Base-by-base conservation (phyloP, 2,113 vertebrate genomes). In the Naja naja region DNA sequence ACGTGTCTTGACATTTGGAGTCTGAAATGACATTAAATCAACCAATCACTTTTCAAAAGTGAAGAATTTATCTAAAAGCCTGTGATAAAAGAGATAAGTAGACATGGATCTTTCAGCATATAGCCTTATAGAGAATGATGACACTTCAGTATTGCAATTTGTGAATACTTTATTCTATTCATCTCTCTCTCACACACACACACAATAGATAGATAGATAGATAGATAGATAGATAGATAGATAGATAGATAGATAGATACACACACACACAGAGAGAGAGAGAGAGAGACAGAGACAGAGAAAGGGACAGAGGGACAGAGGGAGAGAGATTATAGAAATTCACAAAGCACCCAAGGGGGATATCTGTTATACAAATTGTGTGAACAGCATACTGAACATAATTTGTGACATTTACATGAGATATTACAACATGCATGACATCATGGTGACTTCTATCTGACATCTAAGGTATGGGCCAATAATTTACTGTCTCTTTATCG, bases 11-110 rank as follows among this genome's bases (percentile, higher is more conserved):
- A 34, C 18, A 81, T 8, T 39, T 81, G 69, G 69, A 39, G 18
- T 22, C 18, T 39, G 34, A 81, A 39, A 16, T 39, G 16, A 34
- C 64, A 74, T 74, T 74, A 34, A 74, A 74, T 74, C 64, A 74
- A 34, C 18, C 5, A 20, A 39, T 81, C 89, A 95, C 90, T 90
- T 95, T 93, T 90, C 85, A 94, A 93, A 55, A 85, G 91, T 90
- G 14, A 93, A 47, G 85, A 92, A 94, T 88, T 93, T 91, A 92
- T 89, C 87, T 39, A 58, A 87, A 85, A 89, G 89, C 30, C 45
- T n/a, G 47, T 49, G 34, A 87, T 89, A 64, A 93, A 43, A 64
- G 18, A 93, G 52, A 39, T 45, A 88, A 20, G 22, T 49, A 20
- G 90, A n/a, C 30, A 34, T 1, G 3, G 18, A 5, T 89, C 3